phyloP scores from a whole-genome alignment of 2,797 vertebrate species.

The Nasua narica region DNA sequence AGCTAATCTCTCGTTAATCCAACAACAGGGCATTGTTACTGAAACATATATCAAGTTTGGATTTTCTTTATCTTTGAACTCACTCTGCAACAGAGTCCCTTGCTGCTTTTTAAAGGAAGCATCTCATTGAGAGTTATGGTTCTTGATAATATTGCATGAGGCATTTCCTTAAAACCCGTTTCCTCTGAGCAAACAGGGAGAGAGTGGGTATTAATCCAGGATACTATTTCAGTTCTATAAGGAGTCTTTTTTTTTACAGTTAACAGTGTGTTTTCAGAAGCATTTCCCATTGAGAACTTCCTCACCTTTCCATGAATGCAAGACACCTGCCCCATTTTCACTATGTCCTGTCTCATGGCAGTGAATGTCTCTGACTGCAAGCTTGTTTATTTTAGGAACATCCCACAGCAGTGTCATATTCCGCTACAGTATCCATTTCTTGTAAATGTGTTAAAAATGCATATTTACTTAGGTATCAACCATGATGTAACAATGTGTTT shows the following conservation, averaged over 20 bases:
- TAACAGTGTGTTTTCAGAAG: neutral
- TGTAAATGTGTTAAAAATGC: neutral
- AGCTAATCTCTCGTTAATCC: neutral
- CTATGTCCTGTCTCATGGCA: neutral
- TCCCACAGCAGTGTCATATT: neutral
- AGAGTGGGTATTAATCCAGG: neutral
- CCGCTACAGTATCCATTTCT: neutral
- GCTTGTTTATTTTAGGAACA: neutral
- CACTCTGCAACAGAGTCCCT: neutral
- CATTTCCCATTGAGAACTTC: neutral
- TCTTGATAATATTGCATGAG: neutral
- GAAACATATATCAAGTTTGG: neutral
- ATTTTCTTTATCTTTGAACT: slow-evolving; percentile 35
- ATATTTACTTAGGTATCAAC: neutral
- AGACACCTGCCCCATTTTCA: neutral
- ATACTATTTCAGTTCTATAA: neutral
- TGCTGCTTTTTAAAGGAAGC: neutral
- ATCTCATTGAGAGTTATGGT: neutral
- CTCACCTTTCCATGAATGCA: neutral
- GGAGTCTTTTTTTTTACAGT: neutral
- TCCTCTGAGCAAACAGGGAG: neutral
- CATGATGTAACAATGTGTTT: neutral
- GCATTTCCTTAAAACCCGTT: neutral
- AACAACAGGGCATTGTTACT: neutral
- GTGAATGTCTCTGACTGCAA: neutral